These are phyloP conservation scores for Muscina levida DNA, from an alignment of 2,888 invertebrate species.

Conservation along the genomic window DNA sequence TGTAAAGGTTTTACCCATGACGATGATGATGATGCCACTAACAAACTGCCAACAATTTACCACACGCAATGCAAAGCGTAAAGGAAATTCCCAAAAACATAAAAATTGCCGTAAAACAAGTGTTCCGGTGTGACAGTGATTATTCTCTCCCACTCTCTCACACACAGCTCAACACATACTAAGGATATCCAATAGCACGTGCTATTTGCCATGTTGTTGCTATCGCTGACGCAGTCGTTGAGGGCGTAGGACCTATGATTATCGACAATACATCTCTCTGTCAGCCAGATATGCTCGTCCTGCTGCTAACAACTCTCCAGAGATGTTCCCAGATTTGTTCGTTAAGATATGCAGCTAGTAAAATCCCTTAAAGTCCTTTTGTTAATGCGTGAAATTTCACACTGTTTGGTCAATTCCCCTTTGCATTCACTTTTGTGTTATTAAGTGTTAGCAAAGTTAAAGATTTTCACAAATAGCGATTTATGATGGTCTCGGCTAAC, in stretches of 20 bases:
- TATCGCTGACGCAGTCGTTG: not conserved
- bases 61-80: slow-evolving; percentile 10
- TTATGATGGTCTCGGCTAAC: slow-evolving; percentile 11
- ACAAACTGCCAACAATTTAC: slow-evolving; percentile 28
- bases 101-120: slow-evolving; percentile 24
- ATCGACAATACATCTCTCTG: too few relatives aligned
- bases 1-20: slow-evolving; percentile 47
- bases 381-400: slow-evolving; percentile 55
- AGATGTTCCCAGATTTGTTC: not conserved
- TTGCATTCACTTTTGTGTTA: not conserved
- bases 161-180: not conserved
- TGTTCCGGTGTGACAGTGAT: not conserved
- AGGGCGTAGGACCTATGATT: too few relatives aligned
- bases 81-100: slow-evolving; percentile 18
- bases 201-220: slow-evolving; percentile 29
- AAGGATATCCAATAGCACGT: slow-evolving; percentile 40
- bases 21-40: slow-evolving; percentile 12
- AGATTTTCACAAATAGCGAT: slow-evolving; percentile 39
- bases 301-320: not conserved
- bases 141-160: too few relatives aligned
- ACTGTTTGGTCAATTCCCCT: not conserved
- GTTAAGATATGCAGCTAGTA: not conserved
- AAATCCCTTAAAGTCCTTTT: slow-evolving; percentile 26
- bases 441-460: slow-evolving; percentile 40
- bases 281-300: too few relatives aligned